Percentiles rank a stretch among this genome's conserved stretches.
These are phyloP conservation scores for Gonioctena quinquepunctata DNA, from an alignment of 1,140 invertebrate genomes.

Conservation along the genomic window DNA sequence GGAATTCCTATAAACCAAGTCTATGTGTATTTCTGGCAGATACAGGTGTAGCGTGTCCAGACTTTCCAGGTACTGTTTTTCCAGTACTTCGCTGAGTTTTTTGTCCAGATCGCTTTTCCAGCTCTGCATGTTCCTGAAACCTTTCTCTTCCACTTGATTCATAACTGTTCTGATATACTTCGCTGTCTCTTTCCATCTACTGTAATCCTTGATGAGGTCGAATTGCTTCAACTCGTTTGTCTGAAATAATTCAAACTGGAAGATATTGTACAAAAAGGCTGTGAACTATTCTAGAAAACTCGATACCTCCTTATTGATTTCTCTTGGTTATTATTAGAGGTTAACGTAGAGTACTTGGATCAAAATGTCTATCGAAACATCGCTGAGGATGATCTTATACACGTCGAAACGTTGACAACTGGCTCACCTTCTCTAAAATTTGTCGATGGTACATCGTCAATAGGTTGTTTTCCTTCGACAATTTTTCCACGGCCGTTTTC, in stretches of 20 bases:
- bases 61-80: constrained; percentile 85
- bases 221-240: constrained; percentile 66
- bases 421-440: constrained; percentile 67
- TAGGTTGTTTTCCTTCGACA: constrained; percentile 75
- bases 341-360: too few relatives aligned
- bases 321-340: too few relatives aligned
- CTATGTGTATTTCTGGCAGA: constrained; percentile 81
- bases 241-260: too few relatives aligned
- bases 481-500: constrained; percentile 74
- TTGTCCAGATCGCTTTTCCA: constrained; percentile 96
- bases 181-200: constrained; percentile 77
- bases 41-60: constrained; percentile 81
- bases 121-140: constrained; percentile 81
- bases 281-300: too few relatives aligned
- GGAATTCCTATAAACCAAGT: constrained; percentile 74
- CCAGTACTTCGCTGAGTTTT: constrained; percentile 91
- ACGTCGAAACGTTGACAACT: too few relatives aligned
- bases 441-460: constrained; percentile 68
- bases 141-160: constrained; percentile 68
- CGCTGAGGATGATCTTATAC: too few relatives aligned
- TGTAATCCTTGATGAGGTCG: constrained; percentile 75
- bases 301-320: too few relatives aligned
- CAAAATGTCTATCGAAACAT: too few relatives aligned
- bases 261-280: too few relatives aligned
- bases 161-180: constrained; percentile 75